phyloP scores from a whole-genome alignment of 2,113 vertebrate genomes.

The Cynopterus brachyotis region DNA sequence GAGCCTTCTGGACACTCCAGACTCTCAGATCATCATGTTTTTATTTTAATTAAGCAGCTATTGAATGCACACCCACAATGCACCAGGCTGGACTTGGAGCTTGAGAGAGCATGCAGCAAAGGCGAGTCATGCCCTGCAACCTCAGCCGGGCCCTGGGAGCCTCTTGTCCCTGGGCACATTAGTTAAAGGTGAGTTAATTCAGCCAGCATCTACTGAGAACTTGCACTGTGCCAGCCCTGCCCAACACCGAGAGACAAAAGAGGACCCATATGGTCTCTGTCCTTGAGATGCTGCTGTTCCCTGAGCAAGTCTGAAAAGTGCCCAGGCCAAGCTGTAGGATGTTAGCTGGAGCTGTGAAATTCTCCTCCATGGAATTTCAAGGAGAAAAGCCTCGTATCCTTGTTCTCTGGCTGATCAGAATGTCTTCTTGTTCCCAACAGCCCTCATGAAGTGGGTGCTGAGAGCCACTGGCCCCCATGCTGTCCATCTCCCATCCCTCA shows the following conservation, averaged over 20 bases:
- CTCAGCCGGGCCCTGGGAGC: not conserved
- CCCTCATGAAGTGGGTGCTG: not conserved
- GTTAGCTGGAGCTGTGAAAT: not conserved
- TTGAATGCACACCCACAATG: not conserved
- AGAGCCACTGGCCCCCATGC: not conserved
- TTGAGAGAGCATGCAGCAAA: not conserved
- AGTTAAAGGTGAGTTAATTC: not conserved
- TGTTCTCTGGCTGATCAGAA: not conserved
- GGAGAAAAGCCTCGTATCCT: not conserved
- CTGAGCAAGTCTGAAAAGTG: fast-evolving
- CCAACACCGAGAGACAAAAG: not conserved
- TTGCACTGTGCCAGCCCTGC: not conserved
- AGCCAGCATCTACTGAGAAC: not conserved
- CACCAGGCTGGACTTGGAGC: not conserved
- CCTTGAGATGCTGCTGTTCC: not conserved
- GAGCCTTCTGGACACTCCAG: not conserved
- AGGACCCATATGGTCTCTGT: not conserved
- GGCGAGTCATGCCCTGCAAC: not conserved
- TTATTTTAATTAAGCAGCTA: not conserved
- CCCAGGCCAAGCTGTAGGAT: fast-evolving
- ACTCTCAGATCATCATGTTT: not conserved
- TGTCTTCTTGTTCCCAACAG: not conserved
- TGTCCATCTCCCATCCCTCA: fast-evolving
- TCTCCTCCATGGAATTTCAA: not conserved
- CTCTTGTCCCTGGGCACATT: not conserved